Evolutionary conservation across 2,797 vertebrate species (phyloP).

Genomic region (Sebastolobus alascanus): DNA sequence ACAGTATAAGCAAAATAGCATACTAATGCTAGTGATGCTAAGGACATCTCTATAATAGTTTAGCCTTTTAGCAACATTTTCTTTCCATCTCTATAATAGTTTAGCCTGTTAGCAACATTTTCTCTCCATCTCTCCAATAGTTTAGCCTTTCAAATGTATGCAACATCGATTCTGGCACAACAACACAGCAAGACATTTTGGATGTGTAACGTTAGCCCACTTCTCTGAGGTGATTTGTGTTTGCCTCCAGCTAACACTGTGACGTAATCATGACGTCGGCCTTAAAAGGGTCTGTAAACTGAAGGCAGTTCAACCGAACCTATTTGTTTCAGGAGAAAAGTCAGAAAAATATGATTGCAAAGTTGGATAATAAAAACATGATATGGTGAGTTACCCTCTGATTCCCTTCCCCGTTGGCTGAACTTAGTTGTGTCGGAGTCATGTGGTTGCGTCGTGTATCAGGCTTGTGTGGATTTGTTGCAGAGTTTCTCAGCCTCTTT

Average conservation of each 20-base stretch:
- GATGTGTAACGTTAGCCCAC: too few species aligned
- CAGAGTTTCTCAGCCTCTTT: conserved; percentile 47
- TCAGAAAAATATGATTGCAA: not conserved
- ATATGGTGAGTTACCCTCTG: conserved; percentile 19
- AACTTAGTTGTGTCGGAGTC: conserved; percentile 5
- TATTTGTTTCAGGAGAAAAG: not conserved
- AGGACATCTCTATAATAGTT: not conserved
- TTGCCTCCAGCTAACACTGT: not conserved
- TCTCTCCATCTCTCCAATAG: too few species aligned
- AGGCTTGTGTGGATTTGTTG: conserved; percentile 41
- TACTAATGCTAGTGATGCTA: not conserved
- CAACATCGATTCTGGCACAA: too few species aligned
- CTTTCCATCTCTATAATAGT: accelerated
- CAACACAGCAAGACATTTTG: too few species aligned
- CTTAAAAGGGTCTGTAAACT: not conserved
- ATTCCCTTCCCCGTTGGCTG: conserved; percentile 1
- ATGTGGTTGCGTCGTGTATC: not conserved
- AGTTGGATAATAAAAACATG: not conserved
- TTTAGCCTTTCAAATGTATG: too few species aligned
- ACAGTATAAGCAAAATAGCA: not conserved
- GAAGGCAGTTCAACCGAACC: not conserved
- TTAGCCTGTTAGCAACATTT: too few species aligned
- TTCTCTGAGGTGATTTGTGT: too few species aligned
- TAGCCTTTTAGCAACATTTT: too few species aligned
- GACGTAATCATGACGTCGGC: too few species aligned